These are phyloP conservation scores for Melospiza georgiana DNA, from an alignment of 2,113 vertebrate species.

Conservation along the genomic window DNA sequence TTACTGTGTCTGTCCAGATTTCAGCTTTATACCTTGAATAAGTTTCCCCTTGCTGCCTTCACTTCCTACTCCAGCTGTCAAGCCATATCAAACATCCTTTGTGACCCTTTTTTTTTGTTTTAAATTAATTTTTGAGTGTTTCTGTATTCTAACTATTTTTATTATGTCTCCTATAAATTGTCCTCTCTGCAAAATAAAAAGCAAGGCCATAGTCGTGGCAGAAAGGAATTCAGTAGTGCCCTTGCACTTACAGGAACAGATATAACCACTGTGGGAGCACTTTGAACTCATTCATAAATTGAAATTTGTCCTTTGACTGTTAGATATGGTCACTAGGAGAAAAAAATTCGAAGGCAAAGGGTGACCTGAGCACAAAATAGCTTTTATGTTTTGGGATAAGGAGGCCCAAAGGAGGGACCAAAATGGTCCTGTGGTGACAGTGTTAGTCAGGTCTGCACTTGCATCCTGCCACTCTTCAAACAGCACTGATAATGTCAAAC, in stretches of 20 bases:
- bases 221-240: neutral
- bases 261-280: neutral
- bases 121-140: neutral
- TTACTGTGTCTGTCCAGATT: neutral
- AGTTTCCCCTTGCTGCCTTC: neutral
- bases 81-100: neutral
- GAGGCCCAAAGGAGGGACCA: neutral
- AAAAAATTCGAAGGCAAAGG: neutral
- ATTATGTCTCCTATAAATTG: neutral
- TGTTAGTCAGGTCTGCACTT: neutral
- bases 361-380: neutral
- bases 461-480: neutral
- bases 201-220: neutral
- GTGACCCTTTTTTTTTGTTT: neutral
- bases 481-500: neutral
- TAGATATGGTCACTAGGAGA: neutral
- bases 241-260: neutral
- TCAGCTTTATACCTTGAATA: neutral
- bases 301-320: neutral
- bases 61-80: neutral
- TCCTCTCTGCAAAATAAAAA: neutral
- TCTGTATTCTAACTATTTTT: neutral
- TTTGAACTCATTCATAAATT: neutral
- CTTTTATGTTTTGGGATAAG: neutral
- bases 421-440: neutral